Evolutionary conservation across 2,113 vertebrate genomes (phyloP), one percentile per base, ranked within the genome.

Genomic region (Labeo catla): DNA sequence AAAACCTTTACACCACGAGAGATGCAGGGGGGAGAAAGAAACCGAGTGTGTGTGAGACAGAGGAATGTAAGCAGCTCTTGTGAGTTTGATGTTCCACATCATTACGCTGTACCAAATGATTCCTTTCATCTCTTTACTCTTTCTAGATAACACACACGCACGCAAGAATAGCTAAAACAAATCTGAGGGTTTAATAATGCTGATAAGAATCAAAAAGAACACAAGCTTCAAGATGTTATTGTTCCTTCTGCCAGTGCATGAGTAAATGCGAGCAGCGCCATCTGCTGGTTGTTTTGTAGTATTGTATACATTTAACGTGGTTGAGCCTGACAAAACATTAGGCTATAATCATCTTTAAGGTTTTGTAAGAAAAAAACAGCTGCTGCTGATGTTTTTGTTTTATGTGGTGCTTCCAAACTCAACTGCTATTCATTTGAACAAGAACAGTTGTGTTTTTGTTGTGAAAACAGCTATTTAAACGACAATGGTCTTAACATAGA

Each of bases 1-100:
- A 90, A 85, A 89, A 86, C 90, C 73, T 83, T 87, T 92, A 87
- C 89, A 91, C 84, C 28, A n/a, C 83, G 34, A 13, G 9, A 63
- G 34, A 15, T 61, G 7, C 65, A 87, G 87, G 90, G 86, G 85
- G 83, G 68, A 84, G 83, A 81, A 70, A 81, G 73, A 65, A 65
- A 76, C 66, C 28, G 59, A 81, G 39, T 21, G 6, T 0, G 66
- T 9, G 59, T 4, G 57, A 21, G 84, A 70, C 23, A 72, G 78
- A 54, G 43, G 65, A 81, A 73, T 72, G 63, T 34, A 47, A 39
- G 66, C 63, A 43, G 7, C 39, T 72, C 28, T 76, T 79, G 52
- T 61, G 52, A 57, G 36, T 84, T 84, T 73, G 45, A 87, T 87
- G 81, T 84, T 87, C 50, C 61, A 70, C 39, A 61, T 19, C 47